Percentiles rank a stretch among this genome's conserved stretches.
Conservation (phyloP, 2,113 vertebrate genomes). For the Hipposideros armiger region DNA sequence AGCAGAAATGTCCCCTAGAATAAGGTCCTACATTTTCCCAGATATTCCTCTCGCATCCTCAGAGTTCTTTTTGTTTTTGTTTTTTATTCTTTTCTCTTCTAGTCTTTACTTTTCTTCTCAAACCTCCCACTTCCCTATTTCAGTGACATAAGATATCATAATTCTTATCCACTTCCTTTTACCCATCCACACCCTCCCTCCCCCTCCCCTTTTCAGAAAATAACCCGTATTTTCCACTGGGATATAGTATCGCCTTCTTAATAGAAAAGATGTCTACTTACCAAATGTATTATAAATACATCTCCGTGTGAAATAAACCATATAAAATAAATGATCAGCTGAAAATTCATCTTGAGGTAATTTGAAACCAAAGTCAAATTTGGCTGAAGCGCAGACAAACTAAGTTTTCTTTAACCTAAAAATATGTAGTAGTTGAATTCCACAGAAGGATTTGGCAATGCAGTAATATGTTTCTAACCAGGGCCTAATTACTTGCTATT, state of each 20-base stretch:
- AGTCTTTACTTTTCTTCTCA: background rate
- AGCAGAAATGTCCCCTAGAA: background rate
- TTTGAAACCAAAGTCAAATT: slow-evolving; percentile 61
- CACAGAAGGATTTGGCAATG: slow-evolving; percentile 70
- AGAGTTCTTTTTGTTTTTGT: no score
- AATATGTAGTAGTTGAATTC: slow-evolving; percentile 71
- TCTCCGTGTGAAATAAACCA: slow-evolving; percentile 68
- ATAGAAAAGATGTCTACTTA: slow-evolving; percentile 47
- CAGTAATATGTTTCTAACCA: slow-evolving; percentile 75
- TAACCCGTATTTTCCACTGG: background rate
- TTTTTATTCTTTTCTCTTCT: no score
- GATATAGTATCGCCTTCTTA: background rate
- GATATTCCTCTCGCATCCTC: background rate
- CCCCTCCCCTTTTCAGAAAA: background rate
- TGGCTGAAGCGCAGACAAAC: slow-evolving; percentile 55
- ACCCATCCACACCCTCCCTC: no score
- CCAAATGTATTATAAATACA: slow-evolving; percentile 39
- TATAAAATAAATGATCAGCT: slow-evolving; percentile 67
- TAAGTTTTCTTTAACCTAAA: slow-evolving; percentile 71
- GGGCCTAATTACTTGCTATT: slow-evolving; percentile 80
- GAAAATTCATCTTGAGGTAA: slow-evolving; percentile 66
- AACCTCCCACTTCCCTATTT: background rate
- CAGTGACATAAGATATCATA: background rate
- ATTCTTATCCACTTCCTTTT: background rate
- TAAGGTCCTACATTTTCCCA: background rate